Base-by-base conservation (phyloP, 2,797 vertebrate species). In the Sebastes cheni region DNA sequence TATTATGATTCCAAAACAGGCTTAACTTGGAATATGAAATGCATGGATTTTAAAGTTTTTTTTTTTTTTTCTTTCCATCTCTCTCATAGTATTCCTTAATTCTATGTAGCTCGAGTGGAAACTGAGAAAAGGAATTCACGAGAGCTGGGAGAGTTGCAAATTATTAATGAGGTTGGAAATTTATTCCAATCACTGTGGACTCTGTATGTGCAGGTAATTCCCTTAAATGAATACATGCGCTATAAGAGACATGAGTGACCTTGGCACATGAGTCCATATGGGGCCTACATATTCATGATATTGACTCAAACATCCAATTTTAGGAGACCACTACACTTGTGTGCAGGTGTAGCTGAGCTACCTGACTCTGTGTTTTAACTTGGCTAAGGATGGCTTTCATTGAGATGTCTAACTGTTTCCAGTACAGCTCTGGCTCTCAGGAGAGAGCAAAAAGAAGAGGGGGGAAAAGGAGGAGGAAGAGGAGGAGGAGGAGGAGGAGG, bases 131-230 rank as follows among this genome's bases (percentile, higher is more conserved):
- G 60, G 46, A 66, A 83, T 82, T 89, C 79, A 50, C 32, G 68
- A 69, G 78, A 69, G 67, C 70, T 65, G 72, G 27, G 75, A 86
- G 81, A 30, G 58, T 67, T 72, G 71, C 80, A 82, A 92, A 92
- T 92, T 86, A 92, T 91, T 91, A 77, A 91, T 91, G 81, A 81
- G 72, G 22, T 23, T 16, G 81, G 72, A 84, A 92, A 94, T 90
- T 29, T 88, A 89, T 89, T 87, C 86, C 81, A 76, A 73, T 86
- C 82, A 79, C 76, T n/a, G 58, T 77, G 75, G 74, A 79, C 75
- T 68, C 11, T 2, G 50, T 59, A 23, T 81, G 70, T 73, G 76
- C 86, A 90, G 82, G 83, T 93, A 69, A 82, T 86, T 62, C 72
- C 76, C 23, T 77, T 78, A 78, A 90, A 87, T 85, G 68, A 85